A percentile compares a stretch with the other conserved stretches of the same genome.
These are phyloP conservation scores for Intellagama lesueurii DNA, from an alignment of 2,797 vertebrate genomes.

Conservation along the genomic window DNA sequence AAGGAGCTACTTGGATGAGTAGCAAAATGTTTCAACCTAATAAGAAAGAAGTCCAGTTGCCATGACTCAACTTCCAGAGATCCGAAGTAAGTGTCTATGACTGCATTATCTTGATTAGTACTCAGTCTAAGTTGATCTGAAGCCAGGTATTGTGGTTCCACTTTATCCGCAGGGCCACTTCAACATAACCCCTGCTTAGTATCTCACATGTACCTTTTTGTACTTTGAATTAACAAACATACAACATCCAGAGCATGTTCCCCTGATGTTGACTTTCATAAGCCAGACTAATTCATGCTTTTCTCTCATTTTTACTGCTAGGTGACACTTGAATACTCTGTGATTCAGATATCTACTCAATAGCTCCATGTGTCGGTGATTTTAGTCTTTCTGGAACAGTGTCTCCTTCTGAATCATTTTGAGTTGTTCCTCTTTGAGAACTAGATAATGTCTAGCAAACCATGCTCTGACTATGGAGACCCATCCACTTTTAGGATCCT, in stretches of 20 bases:
- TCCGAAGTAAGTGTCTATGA: too few species aligned
- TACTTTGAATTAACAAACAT: not conserved
- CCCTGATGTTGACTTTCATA: not conserved
- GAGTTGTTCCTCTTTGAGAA: not conserved
- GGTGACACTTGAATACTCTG: not conserved
- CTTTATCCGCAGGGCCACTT: not conserved
- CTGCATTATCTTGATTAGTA: too few species aligned
- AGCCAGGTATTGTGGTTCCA: not conserved
- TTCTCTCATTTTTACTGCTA: not conserved
- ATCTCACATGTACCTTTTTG: not conserved
- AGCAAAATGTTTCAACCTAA: too few species aligned
- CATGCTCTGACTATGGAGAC: too few species aligned
- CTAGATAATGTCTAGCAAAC: too few species aligned
- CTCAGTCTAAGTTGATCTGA: not conserved
- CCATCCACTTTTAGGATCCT: too few species aligned
- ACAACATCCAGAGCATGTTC: not conserved
- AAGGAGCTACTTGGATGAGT: too few species aligned
- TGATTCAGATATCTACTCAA: not conserved
- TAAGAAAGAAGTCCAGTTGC: too few species aligned
- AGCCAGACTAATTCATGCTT: not conserved
- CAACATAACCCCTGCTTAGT: not conserved
- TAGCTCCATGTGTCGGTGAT: not conserved
- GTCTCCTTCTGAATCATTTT: not conserved
- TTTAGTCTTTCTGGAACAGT: not conserved
- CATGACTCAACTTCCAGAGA: too few species aligned